These are phyloP conservation scores for Hiodon tergisus DNA, from an alignment of 2,113 vertebrate genomes.

Conservation along the genomic window DNA sequence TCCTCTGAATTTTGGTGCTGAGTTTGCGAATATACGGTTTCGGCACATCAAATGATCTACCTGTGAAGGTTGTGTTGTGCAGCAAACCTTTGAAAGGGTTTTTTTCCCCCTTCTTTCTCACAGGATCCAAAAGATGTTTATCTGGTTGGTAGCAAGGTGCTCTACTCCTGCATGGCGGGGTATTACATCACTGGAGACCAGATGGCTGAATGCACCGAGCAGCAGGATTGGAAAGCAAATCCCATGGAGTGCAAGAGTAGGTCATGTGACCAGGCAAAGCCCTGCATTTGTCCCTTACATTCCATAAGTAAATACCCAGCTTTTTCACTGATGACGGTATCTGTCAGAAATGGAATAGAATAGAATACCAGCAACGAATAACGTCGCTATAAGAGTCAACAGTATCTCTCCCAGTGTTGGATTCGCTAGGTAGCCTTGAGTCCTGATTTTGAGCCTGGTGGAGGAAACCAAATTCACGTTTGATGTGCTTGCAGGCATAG, in stretches of 20 bases:
- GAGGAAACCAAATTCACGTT: too few species aligned
- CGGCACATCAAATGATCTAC: too few species aligned
- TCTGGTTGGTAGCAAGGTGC: slow-evolving; percentile 66
- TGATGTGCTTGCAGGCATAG: slow-evolving; percentile 32
- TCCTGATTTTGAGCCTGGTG: too few species aligned
- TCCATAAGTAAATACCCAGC: too few species aligned
- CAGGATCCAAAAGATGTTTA: slow-evolving; percentile 62
- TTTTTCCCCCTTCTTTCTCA: slow-evolving; percentile 29
- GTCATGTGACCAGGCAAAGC: slow-evolving; percentile 19
- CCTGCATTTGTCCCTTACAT: too few species aligned
- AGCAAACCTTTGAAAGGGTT: too few species aligned
- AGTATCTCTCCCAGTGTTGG: too few species aligned
- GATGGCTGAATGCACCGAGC: slow-evolving; percentile 65
- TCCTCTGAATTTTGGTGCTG: background rate
- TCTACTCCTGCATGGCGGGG: slow-evolving; percentile 72
- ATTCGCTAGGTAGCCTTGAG: too few species aligned
- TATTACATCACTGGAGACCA: slow-evolving; percentile 68
- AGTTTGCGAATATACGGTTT: background rate
- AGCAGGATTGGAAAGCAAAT: slow-evolving; percentile 65
- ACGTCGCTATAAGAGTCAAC: background rate
- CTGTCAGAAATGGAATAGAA: too few species aligned
- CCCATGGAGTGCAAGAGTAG: slow-evolving; percentile 71
- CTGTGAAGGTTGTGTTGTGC: too few species aligned
- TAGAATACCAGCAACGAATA: too few species aligned
- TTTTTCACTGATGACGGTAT: too few species aligned